Conservation (phyloP, 2,888 invertebrate genomes). For the Eristalis tenax region DNA sequence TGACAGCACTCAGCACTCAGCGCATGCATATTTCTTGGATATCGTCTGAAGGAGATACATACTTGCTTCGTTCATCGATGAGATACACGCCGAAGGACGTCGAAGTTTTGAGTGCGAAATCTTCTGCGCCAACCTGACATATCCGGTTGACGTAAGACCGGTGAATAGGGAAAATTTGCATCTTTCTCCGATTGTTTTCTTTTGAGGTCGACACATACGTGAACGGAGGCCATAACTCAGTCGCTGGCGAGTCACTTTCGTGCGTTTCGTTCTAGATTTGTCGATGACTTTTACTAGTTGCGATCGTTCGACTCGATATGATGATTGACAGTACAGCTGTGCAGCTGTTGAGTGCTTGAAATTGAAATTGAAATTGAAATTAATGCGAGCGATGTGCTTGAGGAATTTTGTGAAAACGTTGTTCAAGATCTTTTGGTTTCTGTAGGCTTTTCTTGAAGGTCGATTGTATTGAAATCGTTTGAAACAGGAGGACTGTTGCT, state of each 20-base stretch:
- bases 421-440: neutral
- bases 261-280: neutral
- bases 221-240: neutral
- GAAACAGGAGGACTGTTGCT: too few relatives aligned
- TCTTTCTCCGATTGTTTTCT: neutral
- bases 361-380: neutral
- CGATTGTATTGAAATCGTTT: too few relatives aligned
- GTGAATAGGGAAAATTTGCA: neutral
- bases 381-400: neutral
- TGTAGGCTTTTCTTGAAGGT: neutral
- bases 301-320: neutral
- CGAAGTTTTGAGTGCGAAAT: too few relatives aligned
- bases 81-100: slow-evolving; percentile 17
- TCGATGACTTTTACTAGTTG: neutral
- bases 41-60: slow-evolving; percentile 21
- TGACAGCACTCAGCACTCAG: neutral
- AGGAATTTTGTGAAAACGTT: neutral
- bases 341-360: neutral
- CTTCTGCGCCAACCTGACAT: neutral
- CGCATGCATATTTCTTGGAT: neutral
- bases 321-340: neutral
- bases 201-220: neutral
- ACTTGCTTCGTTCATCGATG: slow-evolving; percentile 12
- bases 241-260: neutral
- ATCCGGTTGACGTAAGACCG: slow-evolving; percentile 8